Percentiles rank a stretch among this genome's conserved stretches.
These are phyloP conservation scores for Maniola jurtina DNA, from an alignment of 1,140 invertebrate species.

Conservation along the genomic window DNA sequence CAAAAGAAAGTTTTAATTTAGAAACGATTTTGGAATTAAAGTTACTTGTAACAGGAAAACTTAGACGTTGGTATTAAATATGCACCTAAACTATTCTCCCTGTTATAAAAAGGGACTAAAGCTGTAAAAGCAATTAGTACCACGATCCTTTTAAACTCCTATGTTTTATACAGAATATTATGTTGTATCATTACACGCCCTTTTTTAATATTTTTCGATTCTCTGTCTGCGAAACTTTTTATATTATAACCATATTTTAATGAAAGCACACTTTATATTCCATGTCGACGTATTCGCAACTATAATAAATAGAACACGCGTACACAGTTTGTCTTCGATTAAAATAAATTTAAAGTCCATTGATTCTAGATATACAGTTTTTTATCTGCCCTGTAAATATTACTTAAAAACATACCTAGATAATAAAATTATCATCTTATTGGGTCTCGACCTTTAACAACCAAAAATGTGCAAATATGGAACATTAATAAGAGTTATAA, in stretches of 20 bases:
- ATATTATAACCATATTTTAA: neutral
- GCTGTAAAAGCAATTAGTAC: slow-evolving; percentile 18
- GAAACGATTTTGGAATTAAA: slow-evolving; percentile 20
- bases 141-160: slow-evolving; percentile 2
- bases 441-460: too few species aligned
- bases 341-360: too few species aligned
- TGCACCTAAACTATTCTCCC: slow-evolving; percentile 7
- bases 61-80: slow-evolving; percentile 15
- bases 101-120: slow-evolving; percentile 7
- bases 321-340: too few species aligned
- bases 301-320: too few species aligned
- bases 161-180: neutral
- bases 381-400: too few species aligned
- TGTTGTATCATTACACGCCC: neutral
- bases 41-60: slow-evolving; percentile 28
- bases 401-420: too few species aligned
- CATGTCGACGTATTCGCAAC: neutral
- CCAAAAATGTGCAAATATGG: too few species aligned
- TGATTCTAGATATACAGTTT: too few species aligned
- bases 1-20: neutral
- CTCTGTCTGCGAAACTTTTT: slow-evolving; percentile 6
- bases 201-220: neutral
- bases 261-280: neutral
- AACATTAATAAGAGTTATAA: too few species aligned
- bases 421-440: too few species aligned